Evolutionary conservation across 2,797 vertebrate genomes (phyloP).

Genomic region (Crax fasciolata): DNA sequence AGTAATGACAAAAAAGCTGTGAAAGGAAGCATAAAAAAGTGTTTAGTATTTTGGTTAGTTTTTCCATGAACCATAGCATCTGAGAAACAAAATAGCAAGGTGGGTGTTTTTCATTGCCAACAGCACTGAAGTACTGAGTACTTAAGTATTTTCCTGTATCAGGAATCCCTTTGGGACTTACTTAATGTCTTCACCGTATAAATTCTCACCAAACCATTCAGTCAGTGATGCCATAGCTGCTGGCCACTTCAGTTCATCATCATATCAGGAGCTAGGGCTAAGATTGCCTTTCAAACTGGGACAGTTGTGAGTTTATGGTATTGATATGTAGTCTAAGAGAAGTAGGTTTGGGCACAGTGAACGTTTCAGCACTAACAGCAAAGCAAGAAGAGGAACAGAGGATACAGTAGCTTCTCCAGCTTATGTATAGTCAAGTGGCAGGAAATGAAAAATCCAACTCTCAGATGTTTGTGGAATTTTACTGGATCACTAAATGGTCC

Average conservation of each 20-base stretch:
- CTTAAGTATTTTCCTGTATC: conserved; percentile 55
- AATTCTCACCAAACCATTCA: conserved; percentile 34
- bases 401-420: conserved; percentile 2
- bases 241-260: neutral
- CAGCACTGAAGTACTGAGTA: conserved; percentile 5
- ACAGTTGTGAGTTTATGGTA: neutral
- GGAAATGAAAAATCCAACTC: conserved; percentile 48
- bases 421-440: conserved; percentile 15
- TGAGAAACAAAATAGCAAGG: conserved; percentile 36
- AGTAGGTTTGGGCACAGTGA: neutral
- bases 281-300: neutral
- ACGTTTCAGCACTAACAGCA: neutral
- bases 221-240: neutral
- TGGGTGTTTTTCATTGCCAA: conserved; percentile 49
- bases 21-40: conserved; percentile 67
- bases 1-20: conserved; percentile 67
- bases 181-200: conserved; percentile 68
- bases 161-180: conserved; percentile 25
- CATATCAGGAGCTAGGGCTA: neutral
- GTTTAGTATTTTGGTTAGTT: conserved; percentile 64
- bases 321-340: neutral
- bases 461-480: conserved; percentile 36
- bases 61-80: conserved; percentile 37
- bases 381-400: neutral
- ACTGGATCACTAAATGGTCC: conserved; percentile 27